phyloP scores from a whole-genome alignment of 2,113 vertebrate genomes.

The Cisticola juncidis region DNA sequence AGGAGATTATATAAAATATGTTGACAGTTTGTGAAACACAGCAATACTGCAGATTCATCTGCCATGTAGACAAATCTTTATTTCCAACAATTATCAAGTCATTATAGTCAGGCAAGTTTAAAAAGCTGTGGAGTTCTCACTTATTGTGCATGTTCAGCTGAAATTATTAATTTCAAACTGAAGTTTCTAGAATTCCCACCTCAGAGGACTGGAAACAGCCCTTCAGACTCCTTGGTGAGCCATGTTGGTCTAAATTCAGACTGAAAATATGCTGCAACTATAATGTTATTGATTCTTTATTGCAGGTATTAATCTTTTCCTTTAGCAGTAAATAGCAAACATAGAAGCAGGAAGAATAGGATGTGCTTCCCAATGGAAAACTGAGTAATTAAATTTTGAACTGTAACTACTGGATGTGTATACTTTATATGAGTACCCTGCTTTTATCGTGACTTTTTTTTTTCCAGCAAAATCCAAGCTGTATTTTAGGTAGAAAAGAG shows the following conservation, averaged over 20 bases:
- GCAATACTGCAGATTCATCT: conserved; percentile 6
- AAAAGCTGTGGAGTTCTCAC: not conserved
- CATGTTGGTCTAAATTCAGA: conserved; percentile 3
- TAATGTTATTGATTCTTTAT: conserved; percentile 62
- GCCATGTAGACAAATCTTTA: conserved; percentile 35
- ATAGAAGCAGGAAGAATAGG: not conserved
- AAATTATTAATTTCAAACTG: conserved; percentile 64
- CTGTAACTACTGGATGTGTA: conserved; percentile 12
- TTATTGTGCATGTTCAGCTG: conserved; percentile 40
- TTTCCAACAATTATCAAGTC: conserved; percentile 48
- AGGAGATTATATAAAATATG: conserved; percentile 14
- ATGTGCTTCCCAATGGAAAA: not conserved
- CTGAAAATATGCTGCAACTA: not conserved
- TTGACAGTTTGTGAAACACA: conserved; percentile 56
- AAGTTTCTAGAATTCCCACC: conserved; percentile 16
- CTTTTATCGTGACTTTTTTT: not conserved
- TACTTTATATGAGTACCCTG: not conserved
- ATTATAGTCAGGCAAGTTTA: conserved; percentile 37
- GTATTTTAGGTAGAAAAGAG: not conserved
- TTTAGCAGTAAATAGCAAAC: conserved; percentile 26
- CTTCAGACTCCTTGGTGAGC: not conserved
- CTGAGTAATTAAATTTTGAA: conserved; percentile 52
- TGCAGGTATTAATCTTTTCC: conserved; percentile 42
- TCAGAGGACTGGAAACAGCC: not conserved
- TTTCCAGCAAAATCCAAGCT: not conserved